Percentiles rank a stretch among this genome's conserved stretches.
Conservation (phyloP, 1,140 invertebrate species). For the Megathymus violae region DNA sequence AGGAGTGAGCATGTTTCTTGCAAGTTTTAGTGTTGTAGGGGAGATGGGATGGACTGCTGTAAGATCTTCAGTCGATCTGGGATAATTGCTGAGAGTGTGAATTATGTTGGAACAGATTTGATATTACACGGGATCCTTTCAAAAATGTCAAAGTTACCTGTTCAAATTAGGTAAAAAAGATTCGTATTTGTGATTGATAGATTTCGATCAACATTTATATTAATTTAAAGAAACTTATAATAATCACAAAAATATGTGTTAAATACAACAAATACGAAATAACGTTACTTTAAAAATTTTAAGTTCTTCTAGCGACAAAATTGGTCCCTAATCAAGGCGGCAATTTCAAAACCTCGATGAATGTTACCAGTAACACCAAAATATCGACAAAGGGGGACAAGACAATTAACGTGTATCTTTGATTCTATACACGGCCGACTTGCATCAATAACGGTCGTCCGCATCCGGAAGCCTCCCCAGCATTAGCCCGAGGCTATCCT, state of each 20-base stretch:
- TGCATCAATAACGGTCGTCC: slow-evolving; percentile 57
- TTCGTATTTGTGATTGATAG: too few species aligned
- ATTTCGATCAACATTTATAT: too few species aligned
- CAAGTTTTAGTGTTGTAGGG: slow-evolving; percentile 26
- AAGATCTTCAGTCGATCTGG: slow-evolving; percentile 21
- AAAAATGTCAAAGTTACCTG: too few species aligned
- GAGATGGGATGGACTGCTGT: slow-evolving; percentile 28
- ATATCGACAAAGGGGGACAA: background rate
- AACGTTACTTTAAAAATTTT: too few species aligned
- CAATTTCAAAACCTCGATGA: background rate
- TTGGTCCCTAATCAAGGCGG: too few species aligned
- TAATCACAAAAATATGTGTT: too few species aligned
- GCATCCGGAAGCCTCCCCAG: slow-evolving; percentile 59
- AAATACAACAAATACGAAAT: too few species aligned
- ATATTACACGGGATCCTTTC: background rate
- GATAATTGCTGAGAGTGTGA: slow-evolving; percentile 11
- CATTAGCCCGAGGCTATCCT: slow-evolving; percentile 67
- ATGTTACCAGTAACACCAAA: background rate
- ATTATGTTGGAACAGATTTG: background rate
- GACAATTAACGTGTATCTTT: slow-evolving; percentile 1
- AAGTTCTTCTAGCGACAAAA: too few species aligned
- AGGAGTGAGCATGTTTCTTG: slow-evolving; percentile 34
- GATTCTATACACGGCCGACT: slow-evolving; percentile 29
- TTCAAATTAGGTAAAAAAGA: too few species aligned
- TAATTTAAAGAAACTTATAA: too few species aligned